Conservation (phyloP, 2,113 vertebrate genomes). For the Cephalopholis sonnerati region DNA sequence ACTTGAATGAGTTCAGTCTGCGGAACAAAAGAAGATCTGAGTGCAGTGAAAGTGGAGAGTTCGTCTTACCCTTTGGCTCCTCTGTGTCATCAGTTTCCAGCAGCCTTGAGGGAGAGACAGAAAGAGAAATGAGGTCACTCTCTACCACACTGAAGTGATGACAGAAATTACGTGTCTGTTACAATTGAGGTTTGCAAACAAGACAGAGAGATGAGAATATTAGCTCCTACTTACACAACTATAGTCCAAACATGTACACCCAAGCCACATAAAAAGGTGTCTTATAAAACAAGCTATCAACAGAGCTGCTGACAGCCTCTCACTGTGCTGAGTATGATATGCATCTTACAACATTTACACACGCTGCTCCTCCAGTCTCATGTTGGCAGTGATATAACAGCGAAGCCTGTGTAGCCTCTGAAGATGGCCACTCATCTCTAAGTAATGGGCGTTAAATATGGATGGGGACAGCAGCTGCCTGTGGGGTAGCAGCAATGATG, state of each 20-base stretch:
- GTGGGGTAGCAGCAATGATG: slow-evolving; percentile 68
- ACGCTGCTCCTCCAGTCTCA: slow-evolving; percentile 11
- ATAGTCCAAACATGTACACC: background rate
- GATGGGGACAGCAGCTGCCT: slow-evolving; percentile 75
- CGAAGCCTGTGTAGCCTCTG: slow-evolving; percentile 35
- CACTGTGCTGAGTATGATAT: background rate
- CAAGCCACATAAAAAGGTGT: background rate
- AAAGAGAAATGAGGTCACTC: slow-evolving; percentile 65
- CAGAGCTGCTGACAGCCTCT: slow-evolving; percentile 2
- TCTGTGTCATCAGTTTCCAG: slow-evolving; percentile 75
- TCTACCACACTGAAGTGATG: slow-evolving; percentile 20
- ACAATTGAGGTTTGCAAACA: background rate
- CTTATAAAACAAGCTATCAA: background rate
- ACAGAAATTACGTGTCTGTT: slow-evolving; percentile 24
- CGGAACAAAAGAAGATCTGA: slow-evolving; percentile 64
- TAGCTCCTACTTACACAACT: background rate
- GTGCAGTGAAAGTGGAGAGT: slow-evolving; percentile 64
- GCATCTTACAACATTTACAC: slow-evolving; percentile 26
- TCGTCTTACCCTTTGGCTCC: slow-evolving; percentile 82
- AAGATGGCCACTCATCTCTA: slow-evolving; percentile 63
- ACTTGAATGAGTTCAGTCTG: slow-evolving; percentile 27
- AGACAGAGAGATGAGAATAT: slow-evolving; percentile 12
- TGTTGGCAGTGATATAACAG: slow-evolving; percentile 43
- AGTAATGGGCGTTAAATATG: slow-evolving; percentile 74
- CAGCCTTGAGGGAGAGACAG: slow-evolving; percentile 63